Evolutionary conservation across 2,113 vertebrate genomes (phyloP).

Genomic region (Aspidoscelis tigris): DNA sequence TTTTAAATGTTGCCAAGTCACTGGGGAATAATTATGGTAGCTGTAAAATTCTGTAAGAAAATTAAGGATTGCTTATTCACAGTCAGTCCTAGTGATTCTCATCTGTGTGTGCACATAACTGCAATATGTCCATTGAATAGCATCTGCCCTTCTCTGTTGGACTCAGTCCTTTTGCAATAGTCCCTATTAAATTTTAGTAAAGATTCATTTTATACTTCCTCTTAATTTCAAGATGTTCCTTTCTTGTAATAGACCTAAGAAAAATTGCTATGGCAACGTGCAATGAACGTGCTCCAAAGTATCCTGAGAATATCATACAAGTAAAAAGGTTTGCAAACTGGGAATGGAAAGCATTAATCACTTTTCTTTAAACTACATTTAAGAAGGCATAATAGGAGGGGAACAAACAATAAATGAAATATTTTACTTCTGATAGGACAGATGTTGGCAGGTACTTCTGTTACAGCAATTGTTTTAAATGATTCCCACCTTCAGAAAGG

Average conservation of each 20-base stretch:
- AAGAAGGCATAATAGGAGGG: slow-evolving; percentile 21
- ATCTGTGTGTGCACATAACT: background rate
- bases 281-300: slow-evolving; percentile 6
- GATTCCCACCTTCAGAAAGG: background rate
- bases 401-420: slow-evolving; percentile 13
- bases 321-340: slow-evolving; percentile 49
- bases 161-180: background rate
- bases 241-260: slow-evolving; percentile 1
- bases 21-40: background rate
- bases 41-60: background rate
- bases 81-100: background rate
- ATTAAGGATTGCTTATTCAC: background rate
- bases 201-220: slow-evolving; percentile 18
- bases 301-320: slow-evolving; percentile 38
- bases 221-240: slow-evolving; percentile 40
- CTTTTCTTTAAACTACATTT: slow-evolving; percentile 32
- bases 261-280: slow-evolving; percentile 49
- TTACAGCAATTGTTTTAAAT: slow-evolving; percentile 27
- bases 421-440: background rate
- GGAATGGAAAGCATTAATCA: slow-evolving; percentile 30
- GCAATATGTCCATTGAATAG: background rate
- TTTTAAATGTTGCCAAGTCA: background rate
- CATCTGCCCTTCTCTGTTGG: background rate
- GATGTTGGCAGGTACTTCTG: accelerated
- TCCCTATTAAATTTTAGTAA: slow-evolving; percentile 13